Percentiles rank a stretch among this genome's conserved stretches.
Conservation (phyloP, 2,888 invertebrate species). For the Sericinus montela region DNA sequence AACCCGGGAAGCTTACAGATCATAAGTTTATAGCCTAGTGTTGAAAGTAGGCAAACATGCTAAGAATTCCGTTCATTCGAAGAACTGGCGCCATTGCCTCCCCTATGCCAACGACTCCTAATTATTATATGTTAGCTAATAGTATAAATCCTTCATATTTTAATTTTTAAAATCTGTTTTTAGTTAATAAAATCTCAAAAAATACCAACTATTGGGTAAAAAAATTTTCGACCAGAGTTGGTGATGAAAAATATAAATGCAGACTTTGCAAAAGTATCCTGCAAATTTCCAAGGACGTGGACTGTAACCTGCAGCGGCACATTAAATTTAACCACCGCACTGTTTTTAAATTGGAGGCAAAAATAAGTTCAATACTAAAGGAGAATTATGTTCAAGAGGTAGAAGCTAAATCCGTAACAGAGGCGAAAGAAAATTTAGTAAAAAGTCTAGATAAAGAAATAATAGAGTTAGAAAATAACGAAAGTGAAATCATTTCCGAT, state of each 20-base stretch:
- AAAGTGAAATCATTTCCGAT: neutral
- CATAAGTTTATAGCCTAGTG: too few species aligned
- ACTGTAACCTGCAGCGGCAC: conserved; percentile 12
- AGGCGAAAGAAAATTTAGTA: neutral
- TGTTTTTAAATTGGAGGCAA: conserved; percentile 3
- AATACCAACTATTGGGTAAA: conserved; percentile 6
- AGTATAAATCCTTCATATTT: neutral
- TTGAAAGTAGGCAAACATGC: too few species aligned
- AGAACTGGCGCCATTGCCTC: too few species aligned
- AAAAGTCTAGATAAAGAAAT: neutral
- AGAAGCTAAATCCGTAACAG: neutral
- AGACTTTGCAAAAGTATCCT: conserved; percentile 7
- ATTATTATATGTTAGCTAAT: too few species aligned
- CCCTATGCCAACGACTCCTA: too few species aligned
- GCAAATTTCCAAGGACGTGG: conserved; percentile 10
- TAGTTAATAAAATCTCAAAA: neutral
- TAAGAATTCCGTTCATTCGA: too few species aligned
- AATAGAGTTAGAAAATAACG: conserved; percentile 1
- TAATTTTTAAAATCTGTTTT: neutral
- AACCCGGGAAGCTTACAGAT: too few species aligned
- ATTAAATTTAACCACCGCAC: conserved; percentile 5
- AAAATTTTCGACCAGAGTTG: conserved; percentile 6
- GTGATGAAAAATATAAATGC: conserved; percentile 4
- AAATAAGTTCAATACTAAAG: neutral
- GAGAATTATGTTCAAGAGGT: neutral